Percentiles rank a stretch among this genome's conserved stretches.
Conservation (phyloP, 2,797 vertebrate species). For the Sebastes oblongus region DNA sequence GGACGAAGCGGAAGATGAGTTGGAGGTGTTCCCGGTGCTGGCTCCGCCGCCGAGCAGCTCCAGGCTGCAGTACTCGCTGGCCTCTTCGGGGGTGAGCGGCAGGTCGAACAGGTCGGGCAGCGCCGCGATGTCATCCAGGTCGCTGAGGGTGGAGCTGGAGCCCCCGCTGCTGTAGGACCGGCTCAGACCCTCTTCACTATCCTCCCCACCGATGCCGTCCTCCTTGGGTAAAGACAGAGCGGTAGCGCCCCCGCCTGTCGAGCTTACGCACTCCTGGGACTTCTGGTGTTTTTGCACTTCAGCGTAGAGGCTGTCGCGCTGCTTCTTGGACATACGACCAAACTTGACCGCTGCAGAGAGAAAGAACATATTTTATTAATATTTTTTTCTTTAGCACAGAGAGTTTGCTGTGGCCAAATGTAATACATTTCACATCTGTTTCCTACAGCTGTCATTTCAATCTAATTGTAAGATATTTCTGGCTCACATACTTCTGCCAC, state of each 20-base stretch:
- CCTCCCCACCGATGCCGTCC: conserved; percentile 62
- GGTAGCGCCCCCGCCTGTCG: conserved; percentile 46
- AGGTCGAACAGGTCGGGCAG: conserved; percentile 91
- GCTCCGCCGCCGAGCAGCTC: conserved; percentile 82
- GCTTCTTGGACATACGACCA: conserved; percentile 96
- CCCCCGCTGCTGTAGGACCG: conserved; percentile 86
- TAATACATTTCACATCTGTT: neutral
- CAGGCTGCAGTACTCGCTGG: conserved; percentile 88
- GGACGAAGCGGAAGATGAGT: conserved; percentile 75
- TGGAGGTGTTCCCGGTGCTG: conserved; percentile 78
- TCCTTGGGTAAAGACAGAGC: conserved; percentile 67
- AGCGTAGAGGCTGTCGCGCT: conserved; percentile 92
- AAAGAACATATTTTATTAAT: neutral
- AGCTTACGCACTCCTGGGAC: conserved; percentile 82
- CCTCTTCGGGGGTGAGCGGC: conserved; percentile 88
- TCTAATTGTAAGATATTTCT: conserved; percentile 6
- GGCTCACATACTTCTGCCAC: neutral
- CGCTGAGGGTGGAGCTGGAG: conserved; percentile 87
- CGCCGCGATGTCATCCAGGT: conserved; percentile 89
- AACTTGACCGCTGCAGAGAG: conserved; percentile 89
- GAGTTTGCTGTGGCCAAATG: neutral
- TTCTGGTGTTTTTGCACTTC: conserved; percentile 94
- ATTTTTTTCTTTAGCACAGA: neutral
- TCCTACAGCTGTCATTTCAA: neutral
- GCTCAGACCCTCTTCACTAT: conserved; percentile 77